Evolutionary conservation across 2,888 invertebrate species (phyloP).

Genomic region (Axea sp.): DNA sequence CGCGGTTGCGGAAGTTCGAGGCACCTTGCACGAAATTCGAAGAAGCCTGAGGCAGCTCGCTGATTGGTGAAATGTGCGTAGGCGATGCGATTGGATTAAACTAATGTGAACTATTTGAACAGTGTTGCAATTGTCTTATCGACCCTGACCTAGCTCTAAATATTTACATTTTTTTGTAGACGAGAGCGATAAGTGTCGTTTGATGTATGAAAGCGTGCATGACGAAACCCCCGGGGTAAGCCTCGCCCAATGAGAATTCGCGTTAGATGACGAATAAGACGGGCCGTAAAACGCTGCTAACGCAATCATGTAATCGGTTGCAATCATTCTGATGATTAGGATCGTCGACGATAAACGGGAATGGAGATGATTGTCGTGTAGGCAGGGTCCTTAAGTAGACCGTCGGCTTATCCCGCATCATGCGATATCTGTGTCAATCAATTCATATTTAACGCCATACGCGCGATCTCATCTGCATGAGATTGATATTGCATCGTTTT

Average conservation of each 20-base stretch:
- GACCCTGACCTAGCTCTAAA: constrained; percentile 61
- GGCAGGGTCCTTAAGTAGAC: constrained; percentile 73
- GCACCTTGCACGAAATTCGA: too few relatives aligned
- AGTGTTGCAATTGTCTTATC: constrained; percentile 46
- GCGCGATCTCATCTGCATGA: constrained; percentile 56
- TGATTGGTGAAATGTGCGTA: constrained; percentile 20
- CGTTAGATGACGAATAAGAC: constrained; percentile 55
- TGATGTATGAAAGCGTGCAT: constrained; percentile 41
- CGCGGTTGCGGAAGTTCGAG: too few relatives aligned
- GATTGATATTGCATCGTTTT: constrained; percentile 26
- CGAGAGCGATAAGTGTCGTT: constrained; percentile 33
- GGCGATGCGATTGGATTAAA: constrained; percentile 36
- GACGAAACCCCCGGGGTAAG: constrained; percentile 34
- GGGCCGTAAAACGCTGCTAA: constrained; percentile 70
- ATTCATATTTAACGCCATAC: constrained; percentile 57
- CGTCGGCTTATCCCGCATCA: constrained; percentile 62
- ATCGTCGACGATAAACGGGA: constrained; percentile 75
- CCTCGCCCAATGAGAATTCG: constrained; percentile 55
- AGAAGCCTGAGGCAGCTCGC: background rate
- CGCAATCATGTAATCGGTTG: constrained; percentile 77
- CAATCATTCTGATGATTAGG: constrained; percentile 78
- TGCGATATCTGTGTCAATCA: constrained; percentile 68
- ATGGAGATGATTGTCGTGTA: constrained; percentile 78
- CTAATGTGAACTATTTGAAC: constrained; percentile 35
- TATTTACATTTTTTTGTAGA: constrained; percentile 44